Evolutionary conservation across 2,113 vertebrate genomes (phyloP).

Genomic region (Sturnira hondurensis): DNA sequence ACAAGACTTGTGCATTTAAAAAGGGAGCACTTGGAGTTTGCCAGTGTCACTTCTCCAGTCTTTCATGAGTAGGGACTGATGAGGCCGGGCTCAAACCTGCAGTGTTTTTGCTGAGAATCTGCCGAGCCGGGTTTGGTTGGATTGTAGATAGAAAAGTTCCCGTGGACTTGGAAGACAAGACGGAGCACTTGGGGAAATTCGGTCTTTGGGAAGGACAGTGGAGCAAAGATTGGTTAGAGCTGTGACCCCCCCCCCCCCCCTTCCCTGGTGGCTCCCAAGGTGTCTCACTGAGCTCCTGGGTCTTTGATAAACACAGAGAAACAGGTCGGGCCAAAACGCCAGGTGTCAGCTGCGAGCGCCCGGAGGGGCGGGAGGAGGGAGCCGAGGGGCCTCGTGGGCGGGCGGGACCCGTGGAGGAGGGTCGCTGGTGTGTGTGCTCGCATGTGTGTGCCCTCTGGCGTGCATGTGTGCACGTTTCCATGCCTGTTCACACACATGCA

Average conservation of each 20-base stretch:
- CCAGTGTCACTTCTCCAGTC: not conserved
- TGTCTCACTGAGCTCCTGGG: not conserved
- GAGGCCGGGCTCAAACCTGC: not conserved
- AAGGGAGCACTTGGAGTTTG: not conserved
- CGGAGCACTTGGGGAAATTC: not conserved
- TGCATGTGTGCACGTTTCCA: fast-evolving
- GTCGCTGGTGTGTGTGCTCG: not conserved
- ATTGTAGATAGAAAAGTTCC: not conserved
- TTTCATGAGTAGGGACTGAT: not conserved
- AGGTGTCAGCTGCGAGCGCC: not conserved
- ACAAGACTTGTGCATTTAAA: too few species aligned
- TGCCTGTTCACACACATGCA: fast-evolving
- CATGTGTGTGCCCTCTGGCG: fast-evolving
- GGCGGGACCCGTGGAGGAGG: fast-evolving
- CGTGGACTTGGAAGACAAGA: not conserved
- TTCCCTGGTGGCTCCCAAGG: not conserved
- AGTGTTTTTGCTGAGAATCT: not conserved
- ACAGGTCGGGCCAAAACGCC: not conserved
- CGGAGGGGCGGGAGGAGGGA: not conserved
- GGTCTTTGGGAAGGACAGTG: not conserved
- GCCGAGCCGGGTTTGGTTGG: not conserved
- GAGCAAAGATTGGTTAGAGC: not conserved
- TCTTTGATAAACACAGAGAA: not conserved
- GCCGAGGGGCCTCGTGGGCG: fast-evolving
- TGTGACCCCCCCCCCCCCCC: not conserved